A percentile compares a stretch with the other conserved stretches of the same genome.
These are phyloP conservation scores for Volucella inanis DNA, from an alignment of 2,888 invertebrate species.

Conservation along the genomic window DNA sequence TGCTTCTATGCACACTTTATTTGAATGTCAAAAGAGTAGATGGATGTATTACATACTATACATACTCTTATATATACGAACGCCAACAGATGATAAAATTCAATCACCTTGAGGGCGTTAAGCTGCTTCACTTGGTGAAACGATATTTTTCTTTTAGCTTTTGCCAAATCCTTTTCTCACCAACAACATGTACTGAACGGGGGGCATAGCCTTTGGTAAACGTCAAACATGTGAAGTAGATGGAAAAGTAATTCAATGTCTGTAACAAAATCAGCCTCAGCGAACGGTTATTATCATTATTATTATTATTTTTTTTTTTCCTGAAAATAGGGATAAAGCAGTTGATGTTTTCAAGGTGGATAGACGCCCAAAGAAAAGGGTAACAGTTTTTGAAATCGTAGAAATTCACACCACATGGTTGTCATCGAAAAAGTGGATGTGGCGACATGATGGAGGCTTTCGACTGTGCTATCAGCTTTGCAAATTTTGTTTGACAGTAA, in stretches of 20 bases:
- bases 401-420: not conserved
- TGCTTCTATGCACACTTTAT: not conserved
- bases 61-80: too few relatives aligned
- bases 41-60: not conserved
- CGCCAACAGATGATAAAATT: conserved; percentile 26
- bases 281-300: conserved; percentile 4
- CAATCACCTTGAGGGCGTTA: conserved; percentile 40
- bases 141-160: conserved; percentile 33
- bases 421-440: too few relatives aligned
- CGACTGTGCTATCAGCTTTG: too few relatives aligned
- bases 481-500: too few relatives aligned
- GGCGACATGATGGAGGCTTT: too few relatives aligned
- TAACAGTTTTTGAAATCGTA: not conserved
- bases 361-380: conserved; percentile 1
- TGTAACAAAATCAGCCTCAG: conserved; percentile 6
- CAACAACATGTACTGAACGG: not conserved
- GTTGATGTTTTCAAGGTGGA: conserved; percentile 24
- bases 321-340: conserved; percentile 12
- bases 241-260: conserved; percentile 24
- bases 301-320: not conserved
- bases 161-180: not conserved
- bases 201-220: not conserved
- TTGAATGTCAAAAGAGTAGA: not conserved
- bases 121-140: conserved; percentile 18
- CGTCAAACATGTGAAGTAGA: not conserved